Evolutionary conservation across 2,113 vertebrate genomes (phyloP).

Genomic region (Tragelaphus scriptus): DNA sequence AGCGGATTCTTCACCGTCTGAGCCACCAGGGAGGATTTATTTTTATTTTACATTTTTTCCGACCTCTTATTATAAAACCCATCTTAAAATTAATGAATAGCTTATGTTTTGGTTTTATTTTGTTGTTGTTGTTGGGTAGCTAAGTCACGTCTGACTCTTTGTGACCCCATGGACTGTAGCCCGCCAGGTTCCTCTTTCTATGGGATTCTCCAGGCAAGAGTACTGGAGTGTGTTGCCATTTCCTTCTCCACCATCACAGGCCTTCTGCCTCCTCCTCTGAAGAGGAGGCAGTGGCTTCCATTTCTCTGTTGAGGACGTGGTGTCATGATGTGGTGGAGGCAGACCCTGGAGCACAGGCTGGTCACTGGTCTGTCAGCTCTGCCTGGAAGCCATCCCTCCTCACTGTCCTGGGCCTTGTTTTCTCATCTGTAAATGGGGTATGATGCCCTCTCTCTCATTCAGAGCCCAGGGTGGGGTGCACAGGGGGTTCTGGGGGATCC

Average conservation of each 20-base stretch:
- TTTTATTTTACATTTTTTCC: not conserved
- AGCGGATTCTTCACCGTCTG: not conserved
- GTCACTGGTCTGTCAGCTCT: not conserved
- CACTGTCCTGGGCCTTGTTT: not conserved
- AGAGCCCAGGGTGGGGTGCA: not conserved
- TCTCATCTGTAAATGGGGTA: not conserved
- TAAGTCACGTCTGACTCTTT: not conserved
- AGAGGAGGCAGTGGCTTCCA: not conserved
- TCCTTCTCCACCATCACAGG: not conserved
- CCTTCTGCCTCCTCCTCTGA: not conserved
- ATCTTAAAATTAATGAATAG: not conserved
- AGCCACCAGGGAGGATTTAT: not conserved
- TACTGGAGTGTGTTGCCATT: not conserved
- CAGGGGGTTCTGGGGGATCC: rapidly evolving
- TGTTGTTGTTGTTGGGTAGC: not conserved
- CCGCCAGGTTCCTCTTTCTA: not conserved
- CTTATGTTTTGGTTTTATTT: not conserved
- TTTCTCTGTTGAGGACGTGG: not conserved
- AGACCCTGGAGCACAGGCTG: not conserved
- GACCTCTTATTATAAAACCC: not conserved
- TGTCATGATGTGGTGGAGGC: rapidly evolving
- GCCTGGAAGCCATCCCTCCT: not conserved
- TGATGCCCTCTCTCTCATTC: not conserved
- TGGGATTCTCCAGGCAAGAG: not conserved
- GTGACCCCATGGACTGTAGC: not conserved